Evolutionary conservation across 2,797 vertebrate species (phyloP), one percentile per base, ranked within the genome.

Genomic region (Coluber constrictor): DNA sequence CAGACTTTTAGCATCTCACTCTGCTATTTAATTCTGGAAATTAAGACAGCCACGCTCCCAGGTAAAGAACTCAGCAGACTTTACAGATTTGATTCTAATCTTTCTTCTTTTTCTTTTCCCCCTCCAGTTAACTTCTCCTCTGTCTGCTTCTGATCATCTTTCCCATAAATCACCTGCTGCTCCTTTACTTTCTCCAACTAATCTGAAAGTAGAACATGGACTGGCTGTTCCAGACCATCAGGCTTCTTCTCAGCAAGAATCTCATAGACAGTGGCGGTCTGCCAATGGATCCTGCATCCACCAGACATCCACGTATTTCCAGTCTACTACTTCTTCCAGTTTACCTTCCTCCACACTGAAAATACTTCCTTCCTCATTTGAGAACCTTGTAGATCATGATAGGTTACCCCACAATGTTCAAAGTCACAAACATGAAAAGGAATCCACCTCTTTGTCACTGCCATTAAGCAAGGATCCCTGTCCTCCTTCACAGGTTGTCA

Each of bases 71-170:
- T 91, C 95, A 93, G 95, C 91, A 43, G 43, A 87, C 94, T 8
- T 88, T 93, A 87, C 93, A 93, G 63, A 55, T 94, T 94, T 93
- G 83, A 83, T 87, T 89, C 94, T 97, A 97, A 97, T 92, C 94
- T 97, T 63, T 97, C 92, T 96, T 97, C 87, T 56, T 32, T 54
- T 54, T 96, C 97, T 97, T 96, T 97, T 94, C 95, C 96, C 96
- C 95, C 96, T 97, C 97, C 94, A 98, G 98, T 97, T 97, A 96
- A 96, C 96, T 95, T 96, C 96, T 96, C 86, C 97, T 97, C 93
- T 97, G 96, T 96, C 97, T 96, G 93, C 96, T 93, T 97, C 96
- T 97, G 97, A 94, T 96, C 96, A 97, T 96, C 97, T 97, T 96
- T 96, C 96, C 97, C 96, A 96, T 97, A 97, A 97, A 97, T 86